These are phyloP conservation scores for Zoanthus sansibaricus DNA, from an alignment of 92 coral and sea anemone species.

Conservation along the genomic window DNA sequence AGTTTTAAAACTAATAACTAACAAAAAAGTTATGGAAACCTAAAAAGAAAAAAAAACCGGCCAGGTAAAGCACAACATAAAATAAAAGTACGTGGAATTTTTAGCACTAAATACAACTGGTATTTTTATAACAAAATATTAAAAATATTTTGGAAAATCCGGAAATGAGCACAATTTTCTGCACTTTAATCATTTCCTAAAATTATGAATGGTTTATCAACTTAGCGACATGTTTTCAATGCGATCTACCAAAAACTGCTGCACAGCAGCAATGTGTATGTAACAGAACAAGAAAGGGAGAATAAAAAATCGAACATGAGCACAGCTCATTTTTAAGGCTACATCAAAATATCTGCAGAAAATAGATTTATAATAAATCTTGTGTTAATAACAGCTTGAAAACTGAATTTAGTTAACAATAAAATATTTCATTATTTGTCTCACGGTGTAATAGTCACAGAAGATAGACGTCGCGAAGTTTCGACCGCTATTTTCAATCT, in stretches of 20 bases:
- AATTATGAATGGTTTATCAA: neutral
- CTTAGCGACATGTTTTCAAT: neutral
- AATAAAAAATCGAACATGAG: neutral
- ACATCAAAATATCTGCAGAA: neutral
- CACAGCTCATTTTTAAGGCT: conserved; percentile 5
- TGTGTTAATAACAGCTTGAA: too few relatives aligned
- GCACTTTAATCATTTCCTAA: neutral
- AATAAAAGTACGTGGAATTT: neutral
- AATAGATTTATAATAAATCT: too few relatives aligned
- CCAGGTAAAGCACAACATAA: neutral
- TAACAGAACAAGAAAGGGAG: conserved; percentile 4
- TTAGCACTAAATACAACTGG: neutral
- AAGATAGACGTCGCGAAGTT: too few relatives aligned
- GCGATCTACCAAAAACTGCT: neutral
- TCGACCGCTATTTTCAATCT: too few relatives aligned
- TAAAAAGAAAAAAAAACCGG: neutral
- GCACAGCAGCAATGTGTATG: conserved; percentile 38
- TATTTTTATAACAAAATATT: neutral
- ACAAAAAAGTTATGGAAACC: neutral
- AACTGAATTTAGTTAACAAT: too few relatives aligned
- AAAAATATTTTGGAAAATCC: neutral
- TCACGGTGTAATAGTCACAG: too few relatives aligned
- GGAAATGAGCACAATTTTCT: neutral
- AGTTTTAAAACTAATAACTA: neutral
- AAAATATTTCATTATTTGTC: too few relatives aligned